Evolutionary conservation across 2,113 vertebrate genomes (phyloP), one percentile per base, ranked within the genome.

Genomic region (Neolamprologus kungweensis): DNA sequence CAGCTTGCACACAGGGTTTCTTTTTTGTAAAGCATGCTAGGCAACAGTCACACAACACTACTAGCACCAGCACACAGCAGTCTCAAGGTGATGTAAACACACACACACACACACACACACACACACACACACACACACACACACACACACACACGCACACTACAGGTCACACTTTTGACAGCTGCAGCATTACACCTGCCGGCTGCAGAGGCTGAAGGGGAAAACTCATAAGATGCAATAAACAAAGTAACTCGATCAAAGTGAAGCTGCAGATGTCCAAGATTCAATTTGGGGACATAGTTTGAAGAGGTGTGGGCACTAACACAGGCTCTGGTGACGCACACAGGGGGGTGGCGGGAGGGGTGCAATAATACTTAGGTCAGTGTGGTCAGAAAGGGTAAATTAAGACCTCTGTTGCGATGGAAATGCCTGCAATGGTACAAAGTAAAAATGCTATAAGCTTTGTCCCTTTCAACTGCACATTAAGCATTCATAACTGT

Each of bases 181-280:
- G 58, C 2, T 26, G 21, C 85, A 73, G 31, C n/a, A 13, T 81
- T 65, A 42, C 47, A 83, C 51, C 80, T 58, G 53, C 88, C 80
- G 12, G n/a, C 68, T 51, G 42, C 33, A 81, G 58, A 75, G 47
- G 47, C 45, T 55, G 81, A 65, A 9, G 51, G 16, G 11, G 19
- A 37, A 83, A 88, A 80, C 80, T 93, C 84, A 91, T 87, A 85
- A 88, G 50, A 91, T 60, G 85, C 82, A 86, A 87, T 86, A 78
- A 87, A 85, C 81, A 73, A 75, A 75, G 26, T 92, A 91, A 92
- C 82, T 89, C 31, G 19, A 91, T 92, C 80, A 82, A 50, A 54
- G 42, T 82, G 45, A 87, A 65, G 82, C 84, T 78, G 54, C 54
- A 60, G 82, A 90, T 80, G 84, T 89, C 51, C 68, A 28, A 40